A percentile compares a stretch with the other conserved stretches of the same genome.
Evolutionary conservation across 2,888 invertebrate species (phyloP).

Genomic region (Caenorhabditis afra): DNA sequence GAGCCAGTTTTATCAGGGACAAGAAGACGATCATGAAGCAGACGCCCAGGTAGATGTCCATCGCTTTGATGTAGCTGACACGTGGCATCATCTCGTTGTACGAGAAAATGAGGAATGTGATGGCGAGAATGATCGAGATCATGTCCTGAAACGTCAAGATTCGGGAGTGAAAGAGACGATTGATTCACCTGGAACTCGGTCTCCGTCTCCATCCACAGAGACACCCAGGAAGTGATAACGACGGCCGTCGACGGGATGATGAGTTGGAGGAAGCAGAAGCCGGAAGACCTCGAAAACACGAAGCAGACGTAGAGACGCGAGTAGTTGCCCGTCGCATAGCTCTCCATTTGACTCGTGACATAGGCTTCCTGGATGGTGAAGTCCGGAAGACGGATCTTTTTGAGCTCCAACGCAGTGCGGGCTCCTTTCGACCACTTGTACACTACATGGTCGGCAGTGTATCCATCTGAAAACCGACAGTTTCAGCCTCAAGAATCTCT

Average conservation of each 20-base stretch:
- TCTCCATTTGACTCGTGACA: conserved; percentile 77
- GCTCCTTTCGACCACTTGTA: conserved; percentile 77
- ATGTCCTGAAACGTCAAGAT: conserved; percentile 70
- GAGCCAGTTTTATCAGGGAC: conserved; percentile 79
- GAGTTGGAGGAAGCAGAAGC: conserved; percentile 78
- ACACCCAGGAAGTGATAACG: conserved; percentile 79
- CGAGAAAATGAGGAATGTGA: conserved; percentile 78
- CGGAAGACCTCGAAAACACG: conserved; percentile 75
- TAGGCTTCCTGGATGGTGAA: conserved; percentile 78
- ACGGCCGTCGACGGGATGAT: conserved; percentile 80
- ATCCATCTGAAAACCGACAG: conserved; percentile 75
- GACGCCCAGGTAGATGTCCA: conserved; percentile 77
- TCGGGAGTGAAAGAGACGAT: background rate
- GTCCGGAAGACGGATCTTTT: conserved; percentile 77
- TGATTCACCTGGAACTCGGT: conserved; percentile 71
- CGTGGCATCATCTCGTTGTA: conserved; percentile 79
- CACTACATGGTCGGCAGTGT: conserved; percentile 77
- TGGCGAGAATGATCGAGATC: conserved; percentile 79
- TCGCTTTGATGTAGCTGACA: conserved; percentile 76
- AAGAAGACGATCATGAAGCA: conserved; percentile 80
- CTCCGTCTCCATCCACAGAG: conserved; percentile 79
- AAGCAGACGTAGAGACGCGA: conserved; percentile 79
- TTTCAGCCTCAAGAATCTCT: too few relatives aligned
- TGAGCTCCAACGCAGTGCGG: conserved; percentile 70
- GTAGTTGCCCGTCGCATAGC: conserved; percentile 75